These are phyloP conservation scores for Ceratothoa steindachneri DNA, from an alignment of 2,888 invertebrate genomes.

Conservation along the genomic window DNA sequence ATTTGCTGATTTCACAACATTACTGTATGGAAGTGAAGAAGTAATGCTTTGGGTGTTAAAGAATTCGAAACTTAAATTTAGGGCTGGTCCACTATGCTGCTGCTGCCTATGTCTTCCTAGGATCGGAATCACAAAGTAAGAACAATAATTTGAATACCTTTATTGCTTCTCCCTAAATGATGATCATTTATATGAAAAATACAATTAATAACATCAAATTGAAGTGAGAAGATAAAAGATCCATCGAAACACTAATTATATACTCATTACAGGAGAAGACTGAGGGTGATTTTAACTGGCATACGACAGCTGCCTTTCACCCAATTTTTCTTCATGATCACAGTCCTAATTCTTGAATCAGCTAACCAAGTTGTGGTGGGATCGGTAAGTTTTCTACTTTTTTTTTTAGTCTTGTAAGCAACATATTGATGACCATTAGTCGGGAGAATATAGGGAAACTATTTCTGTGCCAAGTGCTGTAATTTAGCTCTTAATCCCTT, in stretches of 20 bases:
- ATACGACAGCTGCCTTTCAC: conserved; percentile 12
- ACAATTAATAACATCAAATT: too few species aligned
- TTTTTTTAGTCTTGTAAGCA: too few species aligned
- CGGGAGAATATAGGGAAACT: too few species aligned
- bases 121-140: conserved; percentile 32
- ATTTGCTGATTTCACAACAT: conserved; percentile 38
- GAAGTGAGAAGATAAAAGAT: too few species aligned
- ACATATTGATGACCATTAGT: too few species aligned
- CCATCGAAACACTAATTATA: too few species aligned
- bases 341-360: background rate
- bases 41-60: conserved; percentile 19
- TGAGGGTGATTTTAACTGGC: background rate
- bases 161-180: too few species aligned
- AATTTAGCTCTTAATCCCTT: too few species aligned
- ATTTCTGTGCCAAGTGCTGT: too few species aligned
- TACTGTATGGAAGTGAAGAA: conserved; percentile 45
- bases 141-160: too few species aligned
- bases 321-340: conserved; percentile 16
- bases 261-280: background rate
- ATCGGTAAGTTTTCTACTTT: conserved; percentile 1
- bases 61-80: conserved; percentile 14
- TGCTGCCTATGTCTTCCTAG: conserved; percentile 30
- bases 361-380: conserved; percentile 8
- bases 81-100: conserved; percentile 29
- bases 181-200: too few species aligned